Evolutionary conservation across 2,797 vertebrate species (phyloP).

Genomic region (Melanotaenia parkinsoni): DNA sequence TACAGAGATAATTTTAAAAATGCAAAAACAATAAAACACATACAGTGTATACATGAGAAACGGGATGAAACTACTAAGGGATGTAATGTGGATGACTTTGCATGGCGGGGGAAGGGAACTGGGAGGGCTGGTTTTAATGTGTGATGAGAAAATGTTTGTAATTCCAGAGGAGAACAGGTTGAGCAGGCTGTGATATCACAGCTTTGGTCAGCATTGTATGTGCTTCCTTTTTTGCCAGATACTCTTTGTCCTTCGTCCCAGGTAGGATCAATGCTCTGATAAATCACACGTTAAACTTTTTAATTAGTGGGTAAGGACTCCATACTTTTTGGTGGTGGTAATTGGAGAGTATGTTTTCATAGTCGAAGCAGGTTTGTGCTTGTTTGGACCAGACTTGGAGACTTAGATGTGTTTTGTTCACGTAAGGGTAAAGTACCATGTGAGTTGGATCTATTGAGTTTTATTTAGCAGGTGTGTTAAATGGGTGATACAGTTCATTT

Average conservation of each 20-base stretch:
- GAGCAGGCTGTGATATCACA: slow-evolving; percentile 53
- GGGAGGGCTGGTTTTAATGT: slow-evolving; percentile 21
- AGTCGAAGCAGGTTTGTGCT: not conserved
- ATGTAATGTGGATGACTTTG: not conserved
- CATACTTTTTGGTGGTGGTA: not conserved
- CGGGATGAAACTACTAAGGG: not conserved
- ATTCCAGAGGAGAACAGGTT: slow-evolving; percentile 70
- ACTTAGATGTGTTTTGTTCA: slow-evolving; percentile 31
- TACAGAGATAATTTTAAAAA: too few species aligned
- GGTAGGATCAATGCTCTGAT: slow-evolving; percentile 53
- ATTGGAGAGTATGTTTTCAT: not conserved
- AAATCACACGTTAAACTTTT: slow-evolving; percentile 5
- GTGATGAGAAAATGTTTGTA: slow-evolving; percentile 50
- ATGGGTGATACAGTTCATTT: slow-evolving; percentile 2
- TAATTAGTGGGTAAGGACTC: not conserved
- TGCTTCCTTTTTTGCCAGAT: slow-evolving; percentile 18
- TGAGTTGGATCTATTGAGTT: slow-evolving; percentile 21
- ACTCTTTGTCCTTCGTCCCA: slow-evolving; percentile 35
- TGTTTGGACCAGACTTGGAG: not conserved
- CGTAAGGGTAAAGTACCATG: slow-evolving; percentile 12
- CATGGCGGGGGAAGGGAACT: not conserved
- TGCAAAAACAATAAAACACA: too few species aligned
- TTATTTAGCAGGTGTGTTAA: slow-evolving; percentile 4
- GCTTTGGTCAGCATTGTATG: slow-evolving; percentile 23
- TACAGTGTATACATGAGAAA: too few species aligned